These are phyloP conservation scores for Brachyptera risi DNA, from an alignment of 2,888 invertebrate genomes.

Conservation along the genomic window DNA sequence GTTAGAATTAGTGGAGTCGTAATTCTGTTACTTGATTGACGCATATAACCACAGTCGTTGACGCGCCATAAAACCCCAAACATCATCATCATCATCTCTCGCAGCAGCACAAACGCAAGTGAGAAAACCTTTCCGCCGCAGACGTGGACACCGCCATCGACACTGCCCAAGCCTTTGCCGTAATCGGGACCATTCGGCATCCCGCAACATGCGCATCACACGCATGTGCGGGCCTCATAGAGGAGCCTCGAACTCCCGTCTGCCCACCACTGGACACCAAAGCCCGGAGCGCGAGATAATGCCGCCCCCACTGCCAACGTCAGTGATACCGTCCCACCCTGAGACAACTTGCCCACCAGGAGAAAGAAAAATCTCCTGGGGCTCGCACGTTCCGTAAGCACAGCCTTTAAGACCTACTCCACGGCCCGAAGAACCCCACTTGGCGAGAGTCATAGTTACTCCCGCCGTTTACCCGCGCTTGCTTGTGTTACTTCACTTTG, in stretches of 20 bases:
- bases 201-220: no score
- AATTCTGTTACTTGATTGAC: no score
- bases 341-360: background rate
- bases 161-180: background rate
- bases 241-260: background rate
- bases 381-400: background rate
- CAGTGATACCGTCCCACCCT: background rate
- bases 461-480: no score
- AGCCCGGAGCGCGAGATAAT: background rate
- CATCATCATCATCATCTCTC: no score
- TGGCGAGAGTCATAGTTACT: no score
- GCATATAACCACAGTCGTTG: no score
- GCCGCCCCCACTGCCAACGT: background rate
- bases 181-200: background rate
- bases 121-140: background rate
- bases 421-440: background rate
- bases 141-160: no score
- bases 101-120: background rate
- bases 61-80: no score
- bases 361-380: background rate
- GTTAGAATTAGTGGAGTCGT: no score
- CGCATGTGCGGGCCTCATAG: background rate
- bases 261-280: background rate
- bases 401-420: background rate
- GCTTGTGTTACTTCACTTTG: no score